phyloP scores from a whole-genome alignment of 64 coral and sea anemone genomes.

The Acropora tenuis region DNA sequence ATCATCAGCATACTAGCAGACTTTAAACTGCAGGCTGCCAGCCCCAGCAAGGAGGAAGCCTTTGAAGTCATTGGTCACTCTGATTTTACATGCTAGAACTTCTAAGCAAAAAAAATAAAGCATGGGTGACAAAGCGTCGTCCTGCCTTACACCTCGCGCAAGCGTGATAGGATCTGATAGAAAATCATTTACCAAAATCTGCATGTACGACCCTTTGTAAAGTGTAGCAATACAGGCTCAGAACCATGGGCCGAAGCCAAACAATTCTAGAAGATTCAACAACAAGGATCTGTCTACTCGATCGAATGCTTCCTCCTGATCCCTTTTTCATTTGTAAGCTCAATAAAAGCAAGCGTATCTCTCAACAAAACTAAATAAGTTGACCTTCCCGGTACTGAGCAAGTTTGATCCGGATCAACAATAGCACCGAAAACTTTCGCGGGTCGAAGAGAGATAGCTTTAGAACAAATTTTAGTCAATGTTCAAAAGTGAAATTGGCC shows the following conservation, averaged over 20 bases:
- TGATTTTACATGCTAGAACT: background rate
- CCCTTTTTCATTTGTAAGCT: background rate
- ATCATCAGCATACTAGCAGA: no score
- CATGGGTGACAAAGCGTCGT: background rate
- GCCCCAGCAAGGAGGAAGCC: no score
- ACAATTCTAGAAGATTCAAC: no score
- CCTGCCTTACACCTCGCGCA: background rate
- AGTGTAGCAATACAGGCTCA: background rate
- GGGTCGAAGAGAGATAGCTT: background rate
- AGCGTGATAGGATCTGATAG: background rate
- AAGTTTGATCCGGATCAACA: background rate
- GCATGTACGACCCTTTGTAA: background rate
- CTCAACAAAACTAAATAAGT: background rate
- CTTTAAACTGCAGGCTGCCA: no score
- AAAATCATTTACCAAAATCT: background rate
- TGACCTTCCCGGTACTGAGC: background rate
- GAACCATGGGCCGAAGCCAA: background rate
- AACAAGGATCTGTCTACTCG: background rate
- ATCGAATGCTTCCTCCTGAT: constrained; percentile 34
- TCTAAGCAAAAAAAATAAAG: background rate
- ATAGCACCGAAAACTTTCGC: background rate
- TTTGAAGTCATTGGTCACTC: no score
- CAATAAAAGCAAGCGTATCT: background rate
- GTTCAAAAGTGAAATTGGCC: constrained; percentile 7
- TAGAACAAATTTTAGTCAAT: constrained; percentile 14